Base-by-base conservation (phyloP, 2,113 vertebrate genomes). In the Hypomesus transpacificus region DNA sequence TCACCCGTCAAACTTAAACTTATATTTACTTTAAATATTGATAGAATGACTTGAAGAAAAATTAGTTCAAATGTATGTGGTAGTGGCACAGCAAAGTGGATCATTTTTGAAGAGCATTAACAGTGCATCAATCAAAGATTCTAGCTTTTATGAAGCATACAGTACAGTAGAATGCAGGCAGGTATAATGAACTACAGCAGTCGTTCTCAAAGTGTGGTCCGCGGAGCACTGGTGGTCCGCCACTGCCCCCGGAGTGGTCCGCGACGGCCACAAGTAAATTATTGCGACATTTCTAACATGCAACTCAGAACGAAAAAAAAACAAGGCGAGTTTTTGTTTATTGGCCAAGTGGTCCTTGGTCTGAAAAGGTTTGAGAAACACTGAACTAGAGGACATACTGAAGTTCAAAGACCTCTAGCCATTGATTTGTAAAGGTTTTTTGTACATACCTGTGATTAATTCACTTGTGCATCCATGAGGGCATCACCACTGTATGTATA, bases 401-500 rank as follows among this genome's bases (percentile, higher is more conserved):
- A 31, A 62, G 16, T 75, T 68, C 68, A 62, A 3, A 14, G 26
- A 70, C n/a, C 69, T 79, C 56, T 1, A 57, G 70, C 62, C 57
- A 82, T 83, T 86, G 84, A 89, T 87, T 87, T 87, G 87, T 88
- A 75, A 73, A 85, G 84, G 85, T 88, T 89, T 80, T 77, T 73
- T 60, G 78, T 80, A 74, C 87, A 86, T 83, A 85, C 85, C 84
- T 84, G 76, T 86, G 81, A 81, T 87, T 69, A 84, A 87, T 82
- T 85, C 90, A 90, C 88, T 81, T 83, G 39, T 86, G 86, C 89
- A 88, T 88, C 77, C 90, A 91, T 91, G 91, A 89, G 91, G 90
- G 86, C 89, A 88, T 92, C 87, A 89, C 90, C 92, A 91, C 90
- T 93, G 90, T 92, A 92, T 92, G 88, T 93, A 91, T 92, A 87